These are phyloP conservation scores for Antheraea mylitta DNA, from an alignment of 1,140 invertebrate species.

Conservation along the genomic window DNA sequence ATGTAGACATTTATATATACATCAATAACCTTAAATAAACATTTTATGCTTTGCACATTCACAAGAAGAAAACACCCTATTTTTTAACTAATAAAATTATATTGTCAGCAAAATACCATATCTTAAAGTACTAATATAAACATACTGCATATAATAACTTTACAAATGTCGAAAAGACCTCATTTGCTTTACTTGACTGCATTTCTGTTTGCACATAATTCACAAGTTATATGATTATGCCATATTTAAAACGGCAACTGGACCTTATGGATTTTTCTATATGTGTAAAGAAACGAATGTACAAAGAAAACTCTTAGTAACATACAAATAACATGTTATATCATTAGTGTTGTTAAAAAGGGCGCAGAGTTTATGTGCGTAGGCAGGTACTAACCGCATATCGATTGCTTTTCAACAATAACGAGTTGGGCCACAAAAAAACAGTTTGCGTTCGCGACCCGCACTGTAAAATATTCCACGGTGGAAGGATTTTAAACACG, in stretches of 20 bases:
- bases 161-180: neutral
- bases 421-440: neutral
- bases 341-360: neutral
- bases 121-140: too few species aligned
- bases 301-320: neutral
- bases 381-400: neutral
- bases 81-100: too few species aligned
- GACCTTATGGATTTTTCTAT: too few species aligned
- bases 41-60: too few species aligned
- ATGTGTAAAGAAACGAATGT: neutral
- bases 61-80: too few species aligned
- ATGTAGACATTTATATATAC: too few species aligned
- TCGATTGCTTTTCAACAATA: neutral
- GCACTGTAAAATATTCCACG: constrained; percentile 8
- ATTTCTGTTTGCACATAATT: neutral
- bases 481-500: constrained; percentile 30
- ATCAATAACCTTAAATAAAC: too few species aligned
- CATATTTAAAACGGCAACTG: neutral
- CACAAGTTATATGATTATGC: neutral
- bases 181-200: neutral
- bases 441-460: neutral
- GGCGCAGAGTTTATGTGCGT: neutral
- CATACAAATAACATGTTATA: neutral
- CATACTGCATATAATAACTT: neutral
- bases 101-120: too few species aligned